phyloP scores from a whole-genome alignment of 2,888 invertebrate genomes.

The Octodonta nipae region DNA sequence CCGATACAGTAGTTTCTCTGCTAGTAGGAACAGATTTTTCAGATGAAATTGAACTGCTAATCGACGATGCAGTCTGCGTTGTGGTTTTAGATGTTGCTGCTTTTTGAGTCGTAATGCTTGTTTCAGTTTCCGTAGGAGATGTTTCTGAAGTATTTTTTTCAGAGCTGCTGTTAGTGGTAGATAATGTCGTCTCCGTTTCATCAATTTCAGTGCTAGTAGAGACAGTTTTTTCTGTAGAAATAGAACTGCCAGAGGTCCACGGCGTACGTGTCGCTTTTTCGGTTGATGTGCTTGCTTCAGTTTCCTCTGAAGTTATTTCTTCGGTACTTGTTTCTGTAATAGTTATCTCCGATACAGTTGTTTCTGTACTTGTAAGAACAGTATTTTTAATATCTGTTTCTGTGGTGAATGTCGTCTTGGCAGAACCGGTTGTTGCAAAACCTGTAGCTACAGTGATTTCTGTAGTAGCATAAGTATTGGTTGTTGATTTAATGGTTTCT shows the following conservation, averaged over 20 bases:
- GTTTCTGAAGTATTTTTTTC: conserved; percentile 2
- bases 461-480: no score
- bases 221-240: background rate
- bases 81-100: conserved; percentile 3
- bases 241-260: background rate
- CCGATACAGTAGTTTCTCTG: background rate
- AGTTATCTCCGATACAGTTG: background rate
- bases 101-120: background rate
- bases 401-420: background rate
- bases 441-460: background rate
- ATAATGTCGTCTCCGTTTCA: background rate
- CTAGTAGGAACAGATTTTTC: conserved; percentile 7
- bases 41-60: no score
- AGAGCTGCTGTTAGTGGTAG: background rate
- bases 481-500: no score
- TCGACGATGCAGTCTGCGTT: no score
- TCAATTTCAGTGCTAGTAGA: background rate
- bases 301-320: conserved; percentile 1
- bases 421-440: background rate
- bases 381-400: background rate
- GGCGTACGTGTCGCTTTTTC: background rate
- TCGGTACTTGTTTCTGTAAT: conserved; percentile 1
- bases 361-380: conserved; percentile 2
- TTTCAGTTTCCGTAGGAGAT: background rate
- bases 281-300: conserved; percentile 1